Evolutionary conservation across 2,113 vertebrate species (phyloP).

Genomic region (Camelus bactrianus): DNA sequence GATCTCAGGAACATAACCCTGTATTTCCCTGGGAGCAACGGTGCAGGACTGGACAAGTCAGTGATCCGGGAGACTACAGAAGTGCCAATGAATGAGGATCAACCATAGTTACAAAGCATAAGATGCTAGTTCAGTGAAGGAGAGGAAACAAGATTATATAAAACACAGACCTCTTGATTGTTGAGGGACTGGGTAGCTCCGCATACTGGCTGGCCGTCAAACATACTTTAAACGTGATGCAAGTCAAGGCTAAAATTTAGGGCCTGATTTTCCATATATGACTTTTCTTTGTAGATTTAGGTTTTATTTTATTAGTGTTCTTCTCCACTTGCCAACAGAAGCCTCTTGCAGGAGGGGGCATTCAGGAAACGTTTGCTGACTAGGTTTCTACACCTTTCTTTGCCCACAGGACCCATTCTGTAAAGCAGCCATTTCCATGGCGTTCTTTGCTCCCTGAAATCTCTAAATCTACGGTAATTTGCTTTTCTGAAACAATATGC

Average conservation of each 20-base stretch:
- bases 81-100: not conserved
- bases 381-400: not conserved
- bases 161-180: not conserved
- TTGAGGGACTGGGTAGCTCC: too few relatives aligned
- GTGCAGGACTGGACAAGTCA: not conserved
- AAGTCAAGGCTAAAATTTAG: not conserved
- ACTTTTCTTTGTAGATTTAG: not conserved
- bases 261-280: not conserved
- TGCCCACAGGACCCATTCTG: not conserved
- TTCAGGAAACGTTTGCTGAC: not conserved
- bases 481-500: not conserved
- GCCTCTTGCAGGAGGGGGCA: not conserved
- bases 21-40: not conserved
- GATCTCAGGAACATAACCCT: not conserved
- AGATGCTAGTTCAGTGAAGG: not conserved
- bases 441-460: not conserved
- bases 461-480: not conserved
- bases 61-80: not conserved
- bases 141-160: not conserved
- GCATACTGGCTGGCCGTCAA: not conserved
- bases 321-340: not conserved
- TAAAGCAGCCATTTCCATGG: fast-evolving
- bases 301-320: not conserved
- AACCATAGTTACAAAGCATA: not conserved
- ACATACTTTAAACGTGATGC: not conserved